Conservation (phyloP, 2,113 vertebrate genomes). For the Vidua chalybeata region DNA sequence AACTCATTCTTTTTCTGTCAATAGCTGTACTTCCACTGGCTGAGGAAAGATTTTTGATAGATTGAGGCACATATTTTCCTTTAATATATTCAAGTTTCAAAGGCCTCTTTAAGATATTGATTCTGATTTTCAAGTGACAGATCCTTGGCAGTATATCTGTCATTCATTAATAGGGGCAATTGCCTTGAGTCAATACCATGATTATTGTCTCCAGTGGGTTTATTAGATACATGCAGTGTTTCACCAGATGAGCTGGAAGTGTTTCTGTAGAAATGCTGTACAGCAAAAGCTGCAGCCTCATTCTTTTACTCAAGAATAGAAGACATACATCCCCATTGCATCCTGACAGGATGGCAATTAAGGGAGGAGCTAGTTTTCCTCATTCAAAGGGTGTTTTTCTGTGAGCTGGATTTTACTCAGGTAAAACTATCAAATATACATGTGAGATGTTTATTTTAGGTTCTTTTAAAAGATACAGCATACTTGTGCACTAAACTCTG, state of each 20-base stretch:
- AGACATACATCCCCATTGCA: not conserved
- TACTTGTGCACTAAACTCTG: not conserved
- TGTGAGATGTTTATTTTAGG: not conserved
- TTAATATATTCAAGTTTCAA: not conserved
- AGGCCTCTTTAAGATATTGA: slow-evolving; percentile 6
- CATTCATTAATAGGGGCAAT: not conserved
- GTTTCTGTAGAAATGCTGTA: not conserved
- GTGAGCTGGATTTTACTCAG: not conserved
- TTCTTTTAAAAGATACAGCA: not conserved
- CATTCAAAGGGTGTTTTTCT: not conserved
- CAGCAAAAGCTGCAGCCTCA: not conserved
- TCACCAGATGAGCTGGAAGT: not conserved
- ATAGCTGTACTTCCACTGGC: not conserved
- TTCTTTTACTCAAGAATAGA: not conserved
- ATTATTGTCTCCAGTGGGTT: slow-evolving; percentile 16
- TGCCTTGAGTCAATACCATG: not conserved
- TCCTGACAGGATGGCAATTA: not conserved
- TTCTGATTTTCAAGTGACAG: not conserved
- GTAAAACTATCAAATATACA: not conserved
- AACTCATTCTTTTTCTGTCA: not conserved
- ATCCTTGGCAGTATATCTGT: not conserved
- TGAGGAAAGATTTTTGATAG: not conserved
- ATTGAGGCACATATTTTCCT: not conserved
- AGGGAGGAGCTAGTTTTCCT: not conserved
- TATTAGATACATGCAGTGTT: not conserved